phyloP scores from a whole-genome alignment of 2,888 invertebrate genomes.

The Heteromurus nitidus region DNA sequence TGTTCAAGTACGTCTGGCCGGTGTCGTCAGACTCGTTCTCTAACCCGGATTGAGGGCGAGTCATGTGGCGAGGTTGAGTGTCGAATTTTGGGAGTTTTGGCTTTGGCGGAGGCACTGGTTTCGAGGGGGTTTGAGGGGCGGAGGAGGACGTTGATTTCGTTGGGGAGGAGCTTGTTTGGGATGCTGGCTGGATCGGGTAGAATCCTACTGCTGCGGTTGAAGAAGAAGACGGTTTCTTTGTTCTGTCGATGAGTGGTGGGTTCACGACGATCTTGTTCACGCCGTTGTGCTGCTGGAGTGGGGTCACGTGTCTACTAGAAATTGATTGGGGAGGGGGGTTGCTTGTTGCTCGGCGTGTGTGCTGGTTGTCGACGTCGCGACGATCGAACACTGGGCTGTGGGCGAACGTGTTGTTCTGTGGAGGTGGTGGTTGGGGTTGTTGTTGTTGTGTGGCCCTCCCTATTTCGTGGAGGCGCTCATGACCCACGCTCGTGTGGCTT shows the following conservation, averaged over 20 bases:
- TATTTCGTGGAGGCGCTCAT: not conserved
- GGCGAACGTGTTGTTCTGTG: slow-evolving; percentile 28
- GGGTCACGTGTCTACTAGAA: slow-evolving; percentile 10
- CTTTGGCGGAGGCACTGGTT: slow-evolving; percentile 94
- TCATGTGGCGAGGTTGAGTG: slow-evolving; percentile 77
- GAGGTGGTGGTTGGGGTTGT: not conserved
- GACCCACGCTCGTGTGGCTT: slow-evolving; percentile 7
- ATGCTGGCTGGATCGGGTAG: slow-evolving; percentile 10
- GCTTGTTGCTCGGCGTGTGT: not conserved
- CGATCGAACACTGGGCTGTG: slow-evolving; percentile 50
- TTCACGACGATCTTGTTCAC: no score
- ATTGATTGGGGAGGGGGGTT: slow-evolving; percentile 28
- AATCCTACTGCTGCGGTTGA: slow-evolving; percentile 40
- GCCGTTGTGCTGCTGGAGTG: slow-evolving; percentile 58
- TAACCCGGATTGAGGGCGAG: not conserved
- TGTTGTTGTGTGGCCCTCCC: not conserved
- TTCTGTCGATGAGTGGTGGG: slow-evolving; percentile 90
- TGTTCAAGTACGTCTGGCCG: slow-evolving; percentile 41
- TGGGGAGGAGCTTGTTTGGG: not conserved
- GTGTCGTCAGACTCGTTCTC: slow-evolving; percentile 15
- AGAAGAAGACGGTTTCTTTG: slow-evolving; percentile 82
- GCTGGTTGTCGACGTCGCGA: not conserved
- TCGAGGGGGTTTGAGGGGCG: slow-evolving; percentile 79
- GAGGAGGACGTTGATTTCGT: not conserved
- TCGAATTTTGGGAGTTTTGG: slow-evolving; percentile 82